A percentile compares a stretch with the other conserved stretches of the same genome.
phyloP scores from a whole-genome alignment of 2,113 vertebrate species.

The Zosterops pallidus region DNA sequence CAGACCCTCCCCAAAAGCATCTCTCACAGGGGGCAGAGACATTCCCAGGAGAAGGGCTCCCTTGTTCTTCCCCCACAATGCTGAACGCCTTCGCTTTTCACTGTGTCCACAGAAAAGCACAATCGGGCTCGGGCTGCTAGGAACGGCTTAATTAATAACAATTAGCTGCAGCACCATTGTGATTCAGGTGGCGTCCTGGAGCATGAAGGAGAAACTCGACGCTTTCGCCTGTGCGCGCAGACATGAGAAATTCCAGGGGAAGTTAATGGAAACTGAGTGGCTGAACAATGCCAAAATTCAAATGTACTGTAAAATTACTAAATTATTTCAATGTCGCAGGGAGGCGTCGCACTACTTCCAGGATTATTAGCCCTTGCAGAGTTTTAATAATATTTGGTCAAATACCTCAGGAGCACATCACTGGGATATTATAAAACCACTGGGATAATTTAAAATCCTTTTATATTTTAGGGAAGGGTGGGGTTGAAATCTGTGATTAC shows the following conservation, averaged over 20 bases:
- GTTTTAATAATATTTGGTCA: slow-evolving; percentile 71
- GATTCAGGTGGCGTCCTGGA: slow-evolving; percentile 66
- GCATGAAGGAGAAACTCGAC: slow-evolving; percentile 80
- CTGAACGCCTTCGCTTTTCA: slow-evolving; percentile 16
- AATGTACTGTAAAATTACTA: slow-evolving; percentile 78
- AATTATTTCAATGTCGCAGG: slow-evolving; percentile 75
- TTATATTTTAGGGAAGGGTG: neutral
- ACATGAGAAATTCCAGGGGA: slow-evolving; percentile 66
- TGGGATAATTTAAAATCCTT: neutral
- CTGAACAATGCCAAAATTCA: slow-evolving; percentile 64
- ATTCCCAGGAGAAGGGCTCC: slow-evolving; percentile 10
- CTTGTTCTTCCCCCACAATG: slow-evolving; percentile 16
- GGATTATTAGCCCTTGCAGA: slow-evolving; percentile 67
- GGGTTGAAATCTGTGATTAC: neutral
- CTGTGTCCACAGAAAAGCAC: neutral
- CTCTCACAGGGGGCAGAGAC: neutral
- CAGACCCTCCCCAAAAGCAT: slow-evolving; percentile 28
- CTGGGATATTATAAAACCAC: neutral
- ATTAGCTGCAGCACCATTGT: slow-evolving; percentile 64
- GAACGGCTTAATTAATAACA: slow-evolving; percentile 79
- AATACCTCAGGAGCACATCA: slow-evolving; percentile 30
- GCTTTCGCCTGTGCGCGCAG: slow-evolving; percentile 49
- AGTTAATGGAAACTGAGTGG: slow-evolving; percentile 74
- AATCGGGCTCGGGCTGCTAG: neutral
- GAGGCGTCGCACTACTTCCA: slow-evolving; percentile 39